Evolutionary conservation across 1,140 invertebrate species (phyloP).

Genomic region (Zaprionus africanus): DNA sequence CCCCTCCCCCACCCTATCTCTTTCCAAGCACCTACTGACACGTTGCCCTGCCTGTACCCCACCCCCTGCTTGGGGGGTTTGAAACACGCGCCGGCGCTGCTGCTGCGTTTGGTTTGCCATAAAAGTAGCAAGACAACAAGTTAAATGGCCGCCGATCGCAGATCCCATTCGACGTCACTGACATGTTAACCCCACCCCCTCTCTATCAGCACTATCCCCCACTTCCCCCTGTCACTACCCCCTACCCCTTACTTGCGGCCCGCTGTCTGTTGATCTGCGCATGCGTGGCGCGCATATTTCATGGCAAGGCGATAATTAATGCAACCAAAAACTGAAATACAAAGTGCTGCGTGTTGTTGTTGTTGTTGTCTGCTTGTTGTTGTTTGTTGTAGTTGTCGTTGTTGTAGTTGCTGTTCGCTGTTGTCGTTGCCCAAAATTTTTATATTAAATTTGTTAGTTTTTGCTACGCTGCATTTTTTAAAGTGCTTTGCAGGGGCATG

Average conservation of each 20-base stretch:
- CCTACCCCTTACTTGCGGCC: neutral
- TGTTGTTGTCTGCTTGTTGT: conserved; percentile 26
- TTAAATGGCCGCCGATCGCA: conserved; percentile 25
- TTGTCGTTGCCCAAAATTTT: conserved; percentile 53
- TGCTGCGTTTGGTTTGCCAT: conserved; percentile 35
- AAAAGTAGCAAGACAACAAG: conserved; percentile 38
- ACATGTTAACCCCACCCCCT: neutral
- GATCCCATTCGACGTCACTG: conserved; percentile 22
- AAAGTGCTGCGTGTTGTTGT: conserved; percentile 65
- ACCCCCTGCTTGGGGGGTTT: neutral
- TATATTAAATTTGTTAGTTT: conserved; percentile 77
- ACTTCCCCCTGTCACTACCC: neutral
- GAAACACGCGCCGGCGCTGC: conserved; percentile 49
- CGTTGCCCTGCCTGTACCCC: neutral
- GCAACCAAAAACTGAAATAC: conserved; percentile 77
- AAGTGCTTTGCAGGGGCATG: conserved; percentile 34
- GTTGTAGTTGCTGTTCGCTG: conserved; percentile 30
- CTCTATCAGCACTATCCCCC: neutral
- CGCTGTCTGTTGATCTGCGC: conserved; percentile 53
- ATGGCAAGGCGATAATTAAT: conserved; percentile 83
- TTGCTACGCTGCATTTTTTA: conserved; percentile 44
- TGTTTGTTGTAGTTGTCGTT: conserved; percentile 22
- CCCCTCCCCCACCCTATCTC: neutral
- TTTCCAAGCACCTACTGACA: too few species aligned
- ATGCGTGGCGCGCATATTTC: conserved; percentile 81